Evolutionary conservation across 37 sponge, comb jelly and placozoan genomes (phyloP), one percentile per base, ranked within the genome.

Genomic region (Dysidea cf. avara): DNA sequence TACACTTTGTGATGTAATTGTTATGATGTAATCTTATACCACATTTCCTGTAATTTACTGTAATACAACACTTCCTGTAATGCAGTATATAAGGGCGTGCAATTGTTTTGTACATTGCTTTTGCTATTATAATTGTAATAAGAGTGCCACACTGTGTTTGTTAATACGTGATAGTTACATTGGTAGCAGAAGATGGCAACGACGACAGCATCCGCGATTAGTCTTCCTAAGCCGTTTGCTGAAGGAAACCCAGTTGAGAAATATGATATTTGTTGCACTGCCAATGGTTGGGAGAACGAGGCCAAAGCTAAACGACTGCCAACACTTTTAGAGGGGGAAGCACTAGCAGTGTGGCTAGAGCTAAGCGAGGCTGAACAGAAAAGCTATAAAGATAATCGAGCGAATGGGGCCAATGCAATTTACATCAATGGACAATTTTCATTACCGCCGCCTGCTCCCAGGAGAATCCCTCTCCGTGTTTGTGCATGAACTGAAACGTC

Each of bases 131-230:
- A n/a, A n/a, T n/a, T n/a, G n/a, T n/a, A n/a, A n/a, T n/a, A n/a
- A n/a, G n/a, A n/a, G n/a, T n/a, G n/a, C n/a, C n/a, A n/a, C n/a
- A 54, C 25, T 54, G 25, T 54, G 56, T 54, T 54, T 54, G 56
- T 22, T n/a, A n/a, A n/a, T n/a, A n/a, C n/a, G n/a, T n/a, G n/a
- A n/a, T n/a, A n/a, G n/a, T n/a, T n/a, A n/a, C n/a, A n/a, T n/a
- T n/a, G n/a, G n/a, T n/a, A n/a, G n/a, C n/a, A n/a, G n/a, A n/a
- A n/a, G n/a, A n/a, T 50, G 53, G 17, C 53, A 14, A 17, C 14
- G 17, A 14, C 17, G 14, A 20, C 14, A 20, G 53, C 17, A 20
- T 20, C 14, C 53, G 17, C 17, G 53, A 14, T 17, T 50, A 50
- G 17, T 14, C 14, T 50, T 14, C 17, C 17, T 50, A 17, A 14